These are phyloP conservation scores for Epicampocera succincta DNA, from an alignment of 2,888 invertebrate genomes.

Conservation along the genomic window DNA sequence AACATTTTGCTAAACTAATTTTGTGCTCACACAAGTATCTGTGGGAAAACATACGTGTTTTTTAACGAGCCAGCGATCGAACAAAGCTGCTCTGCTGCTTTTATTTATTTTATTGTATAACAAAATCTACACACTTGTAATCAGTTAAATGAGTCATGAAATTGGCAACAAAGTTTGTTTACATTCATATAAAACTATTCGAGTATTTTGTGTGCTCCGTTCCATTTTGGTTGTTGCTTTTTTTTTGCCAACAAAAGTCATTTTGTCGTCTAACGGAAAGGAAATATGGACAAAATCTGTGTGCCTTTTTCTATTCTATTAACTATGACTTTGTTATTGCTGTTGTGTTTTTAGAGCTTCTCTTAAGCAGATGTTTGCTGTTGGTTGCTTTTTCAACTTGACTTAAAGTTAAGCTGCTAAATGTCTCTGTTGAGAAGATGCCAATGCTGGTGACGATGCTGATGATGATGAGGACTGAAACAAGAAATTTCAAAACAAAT, in stretches of 20 bases:
- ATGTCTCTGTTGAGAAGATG: conserved; percentile 25
- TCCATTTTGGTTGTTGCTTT: background rate
- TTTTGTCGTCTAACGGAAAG: conserved; percentile 61
- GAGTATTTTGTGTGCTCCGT: conserved; percentile 4
- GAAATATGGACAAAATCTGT: conserved; percentile 61
- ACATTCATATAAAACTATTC: conserved; percentile 21
- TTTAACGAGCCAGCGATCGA: background rate
- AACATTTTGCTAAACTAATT: conserved; percentile 43
- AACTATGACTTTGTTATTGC: background rate
- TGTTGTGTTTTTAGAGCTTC: background rate
- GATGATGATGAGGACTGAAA: conserved; percentile 13
- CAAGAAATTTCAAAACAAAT: background rate
- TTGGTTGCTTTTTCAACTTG: conserved; percentile 1
- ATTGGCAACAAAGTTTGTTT: conserved; percentile 70
- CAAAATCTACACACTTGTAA: conserved; percentile 62
- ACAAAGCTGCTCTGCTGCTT: conserved; percentile 1
- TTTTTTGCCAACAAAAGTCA: conserved; percentile 1
- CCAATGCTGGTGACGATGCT: conserved; percentile 9
- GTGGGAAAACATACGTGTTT: background rate
- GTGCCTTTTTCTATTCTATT: conserved; percentile 20
- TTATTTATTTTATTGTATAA: background rate
- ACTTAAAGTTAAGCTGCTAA: conserved; percentile 39
- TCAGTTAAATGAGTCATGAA: conserved; percentile 72
- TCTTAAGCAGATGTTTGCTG: background rate
- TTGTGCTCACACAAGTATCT: background rate